Evolutionary conservation across 2,888 invertebrate genomes (phyloP), one percentile per base, ranked within the genome.

Genomic region (Halictus ligatus): DNA sequence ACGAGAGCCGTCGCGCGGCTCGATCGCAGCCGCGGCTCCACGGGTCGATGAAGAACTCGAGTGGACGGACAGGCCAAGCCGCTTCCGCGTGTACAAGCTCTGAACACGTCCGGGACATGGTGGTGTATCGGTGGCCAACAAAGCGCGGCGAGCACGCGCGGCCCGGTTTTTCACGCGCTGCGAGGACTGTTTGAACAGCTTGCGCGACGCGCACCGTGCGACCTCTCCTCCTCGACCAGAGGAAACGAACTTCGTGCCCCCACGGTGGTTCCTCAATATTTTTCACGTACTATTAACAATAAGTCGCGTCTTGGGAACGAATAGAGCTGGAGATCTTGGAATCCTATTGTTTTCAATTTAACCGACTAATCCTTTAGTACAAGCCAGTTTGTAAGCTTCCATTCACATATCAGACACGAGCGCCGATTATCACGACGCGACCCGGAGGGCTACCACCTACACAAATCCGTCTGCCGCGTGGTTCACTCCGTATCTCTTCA

Each of bases 1-100:
- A 95, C 96, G 92, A 93, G 94, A 93, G 84, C 86, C 91, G 81
- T 84, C 92, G 83, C 83, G 89, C 89, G 91, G 87, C 82, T 88
- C 93, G 79, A 86, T 92, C 75, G 89, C 92, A 86, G 91, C 91
- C 76, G 78, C 77, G 67, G 80, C 80, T 21, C 76, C 88, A 72
- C 88, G 75, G 29, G 80, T 80, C 60, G 89, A 88, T 67, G 83
- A 90, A 79, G 87, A 87, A 80, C 78, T 88, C 86, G 82, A 89
- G 88, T 83, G 89, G 85, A 58, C 88, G 81, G 81, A 89, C 78
- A 83, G 81, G 50, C 89, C 91, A 80, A 90, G 85, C 86, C 92
- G 91, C 85, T 91, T 91, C 84, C 90, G 92, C 87, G 92, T 91
- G 84, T 93, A 90, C 88, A 92, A 89, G 90, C 91, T 91, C 85